Percentiles rank a stretch among this genome's conserved stretches.
phyloP scores from a whole-genome alignment of 2,113 vertebrate species.

The Myodes glareolus region DNA sequence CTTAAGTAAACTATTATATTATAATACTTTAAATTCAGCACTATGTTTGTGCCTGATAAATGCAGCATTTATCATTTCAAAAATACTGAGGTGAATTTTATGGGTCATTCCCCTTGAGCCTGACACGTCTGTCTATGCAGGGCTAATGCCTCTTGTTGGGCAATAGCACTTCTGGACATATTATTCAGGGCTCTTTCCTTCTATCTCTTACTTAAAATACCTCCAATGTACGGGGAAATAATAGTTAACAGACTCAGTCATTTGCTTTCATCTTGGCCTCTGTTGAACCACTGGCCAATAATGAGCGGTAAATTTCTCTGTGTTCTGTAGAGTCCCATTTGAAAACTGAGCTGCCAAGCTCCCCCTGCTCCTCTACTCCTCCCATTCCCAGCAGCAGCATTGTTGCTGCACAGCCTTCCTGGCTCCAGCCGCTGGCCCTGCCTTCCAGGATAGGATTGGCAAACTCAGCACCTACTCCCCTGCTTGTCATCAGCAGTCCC shows the following conservation, averaged over 20 bases:
- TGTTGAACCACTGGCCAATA: background rate
- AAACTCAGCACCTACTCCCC: background rate
- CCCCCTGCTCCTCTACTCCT: background rate
- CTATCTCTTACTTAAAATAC: background rate
- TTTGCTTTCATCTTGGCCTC: background rate
- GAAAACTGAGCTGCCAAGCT: background rate
- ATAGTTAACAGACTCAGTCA: background rate
- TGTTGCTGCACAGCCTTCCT: background rate
- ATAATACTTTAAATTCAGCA: background rate
- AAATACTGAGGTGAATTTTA: conserved; percentile 25
- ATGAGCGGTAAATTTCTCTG: background rate
- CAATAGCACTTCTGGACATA: background rate
- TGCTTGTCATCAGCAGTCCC: background rate
- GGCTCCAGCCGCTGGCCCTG: background rate
- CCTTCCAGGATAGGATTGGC: background rate
- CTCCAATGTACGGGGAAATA: conserved; percentile 31
- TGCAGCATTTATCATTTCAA: conserved; percentile 11
- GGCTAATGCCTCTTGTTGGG: background rate
- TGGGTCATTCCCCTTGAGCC: background rate
- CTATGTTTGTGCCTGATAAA: background rate
- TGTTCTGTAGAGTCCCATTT: background rate
- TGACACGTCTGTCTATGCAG: background rate
- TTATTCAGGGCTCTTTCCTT: conserved; percentile 24
- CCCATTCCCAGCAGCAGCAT: background rate
- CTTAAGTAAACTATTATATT: background rate